Evolutionary conservation across 37 sponge, comb jelly and placozoan genomes (phyloP).

Genomic region (Corticium candelabrum): DNA sequence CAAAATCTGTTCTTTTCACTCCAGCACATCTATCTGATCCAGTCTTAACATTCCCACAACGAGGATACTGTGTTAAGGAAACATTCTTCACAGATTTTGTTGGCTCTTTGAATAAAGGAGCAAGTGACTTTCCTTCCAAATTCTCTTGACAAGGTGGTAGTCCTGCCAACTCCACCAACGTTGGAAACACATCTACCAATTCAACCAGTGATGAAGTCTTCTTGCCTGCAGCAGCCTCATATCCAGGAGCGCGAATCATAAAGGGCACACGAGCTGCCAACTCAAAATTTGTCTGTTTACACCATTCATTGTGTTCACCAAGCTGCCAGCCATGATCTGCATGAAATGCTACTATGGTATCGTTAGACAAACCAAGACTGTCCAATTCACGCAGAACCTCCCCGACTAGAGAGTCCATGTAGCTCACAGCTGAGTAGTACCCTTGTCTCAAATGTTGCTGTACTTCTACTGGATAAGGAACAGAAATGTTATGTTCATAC

Average conservation of each 20-base stretch:
- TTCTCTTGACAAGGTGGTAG: not conserved
- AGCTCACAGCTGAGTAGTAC: conserved; percentile 30
- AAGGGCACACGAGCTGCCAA: conserved; percentile 35
- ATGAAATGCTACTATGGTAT: not conserved
- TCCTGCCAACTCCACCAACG: conserved; percentile 20
- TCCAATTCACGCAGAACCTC: not conserved
- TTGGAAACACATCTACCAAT: conserved; percentile 29
- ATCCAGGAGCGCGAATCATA: conserved; percentile 19
- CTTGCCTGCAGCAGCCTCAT: conserved; percentile 10
- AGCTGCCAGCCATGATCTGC: not conserved
- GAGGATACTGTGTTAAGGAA: conserved; percentile 28
- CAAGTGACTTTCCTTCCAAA: conserved; percentile 18
- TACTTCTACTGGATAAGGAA: conserved; percentile 8
- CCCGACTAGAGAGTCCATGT: conserved; percentile 3
- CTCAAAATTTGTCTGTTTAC: conserved; percentile 37
- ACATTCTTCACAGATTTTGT: conserved; percentile 16
- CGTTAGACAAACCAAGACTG: not conserved
- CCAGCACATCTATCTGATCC: not conserved
- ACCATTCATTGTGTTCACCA: not conserved
- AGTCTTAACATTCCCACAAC: not conserved
- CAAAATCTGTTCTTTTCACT: not conserved
- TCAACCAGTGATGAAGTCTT: conserved; percentile 11
- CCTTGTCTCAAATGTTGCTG: conserved; percentile 15
- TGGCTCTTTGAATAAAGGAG: conserved; percentile 22
- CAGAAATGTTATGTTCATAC: too few species aligned